These are phyloP conservation scores for Akabosia matsudoensis DNA, from an alignment of 1,140 invertebrate species.

Conservation along the genomic window DNA sequence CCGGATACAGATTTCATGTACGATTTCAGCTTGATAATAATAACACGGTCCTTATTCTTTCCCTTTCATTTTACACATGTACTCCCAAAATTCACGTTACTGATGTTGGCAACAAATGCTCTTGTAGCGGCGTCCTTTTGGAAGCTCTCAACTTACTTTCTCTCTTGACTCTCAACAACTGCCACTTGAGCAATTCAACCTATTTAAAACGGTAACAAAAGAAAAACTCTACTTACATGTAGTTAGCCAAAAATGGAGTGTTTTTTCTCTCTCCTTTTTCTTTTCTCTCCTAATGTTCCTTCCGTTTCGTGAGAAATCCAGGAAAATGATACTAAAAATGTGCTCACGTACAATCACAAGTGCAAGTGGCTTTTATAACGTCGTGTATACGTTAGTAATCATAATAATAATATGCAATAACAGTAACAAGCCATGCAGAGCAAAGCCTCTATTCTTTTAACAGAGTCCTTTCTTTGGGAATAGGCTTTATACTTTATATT, in stretches of 20 bases:
- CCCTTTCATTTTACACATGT: no score
- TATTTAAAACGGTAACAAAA: background rate
- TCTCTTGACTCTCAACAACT: no score
- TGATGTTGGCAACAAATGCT: no score
- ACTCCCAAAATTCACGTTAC: no score
- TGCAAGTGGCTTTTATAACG: background rate
- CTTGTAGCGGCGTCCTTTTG: no score
- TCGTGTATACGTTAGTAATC: background rate
- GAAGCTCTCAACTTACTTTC: no score
- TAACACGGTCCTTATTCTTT: background rate
- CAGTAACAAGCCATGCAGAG: conserved; percentile 7
- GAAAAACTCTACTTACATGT: background rate
- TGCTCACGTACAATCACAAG: background rate
- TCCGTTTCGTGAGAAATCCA: background rate
- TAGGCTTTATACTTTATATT: no score
- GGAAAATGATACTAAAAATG: background rate
- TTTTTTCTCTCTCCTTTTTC: background rate
- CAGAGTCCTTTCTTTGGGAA: no score
- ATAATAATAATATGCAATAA: conserved; percentile 12
- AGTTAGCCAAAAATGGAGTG: background rate
- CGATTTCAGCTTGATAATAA: background rate
- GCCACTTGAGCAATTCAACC: no score
- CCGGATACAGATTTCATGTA: background rate
- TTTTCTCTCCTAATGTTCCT: background rate
- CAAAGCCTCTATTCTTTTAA: background rate